A percentile compares a stretch with the other conserved stretches of the same genome.
These are phyloP conservation scores for Cassiopea xamachana DNA, from an alignment of 30 jellyfish, hydroid and myxozoan genomes.

Conservation along the genomic window DNA sequence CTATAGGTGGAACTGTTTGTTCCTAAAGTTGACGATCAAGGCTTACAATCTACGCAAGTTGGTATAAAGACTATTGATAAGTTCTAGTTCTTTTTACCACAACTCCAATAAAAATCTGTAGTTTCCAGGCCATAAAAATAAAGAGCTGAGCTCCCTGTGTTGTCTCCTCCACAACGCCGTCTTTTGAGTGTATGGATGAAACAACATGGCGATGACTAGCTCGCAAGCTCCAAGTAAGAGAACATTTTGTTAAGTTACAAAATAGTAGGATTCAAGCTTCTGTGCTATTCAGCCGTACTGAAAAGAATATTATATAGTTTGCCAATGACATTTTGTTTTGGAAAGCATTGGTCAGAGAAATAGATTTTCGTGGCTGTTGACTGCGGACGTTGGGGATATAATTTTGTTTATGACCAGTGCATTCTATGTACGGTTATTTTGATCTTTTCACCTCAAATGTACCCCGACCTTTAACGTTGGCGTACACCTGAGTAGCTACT, in stretches of 20 bases:
- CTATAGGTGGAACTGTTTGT: not conserved
- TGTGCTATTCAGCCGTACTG: not conserved
- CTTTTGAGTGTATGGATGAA: not conserved
- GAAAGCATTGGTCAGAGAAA: too few species aligned
- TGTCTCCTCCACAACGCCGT: not conserved
- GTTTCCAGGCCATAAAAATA: conserved; percentile 9
- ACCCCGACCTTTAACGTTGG: too few species aligned
- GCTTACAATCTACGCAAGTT: not conserved
- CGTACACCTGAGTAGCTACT: too few species aligned
- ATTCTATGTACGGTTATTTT: too few species aligned
- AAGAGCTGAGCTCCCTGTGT: not conserved
- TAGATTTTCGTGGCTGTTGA: too few species aligned
- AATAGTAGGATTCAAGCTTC: not conserved
- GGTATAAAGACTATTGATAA: not conserved
- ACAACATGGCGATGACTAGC: conserved; percentile 3
- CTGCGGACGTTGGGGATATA: too few species aligned
- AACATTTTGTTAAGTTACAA: not conserved
- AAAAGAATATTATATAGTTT: too few species aligned
- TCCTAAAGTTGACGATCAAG: not conserved
- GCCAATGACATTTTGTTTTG: too few species aligned
- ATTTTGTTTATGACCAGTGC: too few species aligned
- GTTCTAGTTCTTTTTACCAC: not conserved
- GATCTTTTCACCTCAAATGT: too few species aligned
- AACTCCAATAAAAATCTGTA: not conserved
- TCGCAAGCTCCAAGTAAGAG: not conserved